phyloP scores from a whole-genome alignment of 2,797 vertebrate genomes.

The Tolypeutes matacus region DNA sequence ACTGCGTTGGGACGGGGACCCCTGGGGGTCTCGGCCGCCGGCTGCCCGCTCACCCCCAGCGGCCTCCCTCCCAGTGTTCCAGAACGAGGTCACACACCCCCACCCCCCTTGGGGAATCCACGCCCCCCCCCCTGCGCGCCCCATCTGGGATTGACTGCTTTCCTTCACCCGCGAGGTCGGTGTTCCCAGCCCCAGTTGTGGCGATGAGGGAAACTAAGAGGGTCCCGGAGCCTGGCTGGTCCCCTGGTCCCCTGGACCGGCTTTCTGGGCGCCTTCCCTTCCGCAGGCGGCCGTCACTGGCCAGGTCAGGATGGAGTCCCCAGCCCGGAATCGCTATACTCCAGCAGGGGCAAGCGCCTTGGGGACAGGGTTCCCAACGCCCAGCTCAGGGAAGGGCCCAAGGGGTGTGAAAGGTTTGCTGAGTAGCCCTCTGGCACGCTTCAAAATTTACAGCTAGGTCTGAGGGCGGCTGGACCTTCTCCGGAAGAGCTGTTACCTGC shows the following conservation, averaged over 20 bases:
- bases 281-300: not conserved
- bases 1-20: slow-evolving; percentile 19
- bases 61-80: not conserved
- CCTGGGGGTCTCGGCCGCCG: not conserved
- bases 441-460: not conserved
- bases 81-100: not conserved
- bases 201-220: not conserved
- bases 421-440: not conserved
- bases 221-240: not conserved
- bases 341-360: not conserved
- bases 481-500: not conserved
- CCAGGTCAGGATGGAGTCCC: not conserved
- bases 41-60: not conserved
- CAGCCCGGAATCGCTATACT: not conserved
- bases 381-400: not conserved
- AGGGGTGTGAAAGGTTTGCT: not conserved
- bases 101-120: not conserved
- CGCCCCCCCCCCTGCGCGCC: not conserved
- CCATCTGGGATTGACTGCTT: not conserved
- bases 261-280: not conserved
- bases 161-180: not conserved
- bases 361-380: not conserved
- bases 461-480: no score
- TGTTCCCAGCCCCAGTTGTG: not conserved
- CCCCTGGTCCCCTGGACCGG: not conserved